These are phyloP conservation scores for Enteromius radiatus DNA, from an alignment of 2,797 vertebrate species.

Conservation along the genomic window DNA sequence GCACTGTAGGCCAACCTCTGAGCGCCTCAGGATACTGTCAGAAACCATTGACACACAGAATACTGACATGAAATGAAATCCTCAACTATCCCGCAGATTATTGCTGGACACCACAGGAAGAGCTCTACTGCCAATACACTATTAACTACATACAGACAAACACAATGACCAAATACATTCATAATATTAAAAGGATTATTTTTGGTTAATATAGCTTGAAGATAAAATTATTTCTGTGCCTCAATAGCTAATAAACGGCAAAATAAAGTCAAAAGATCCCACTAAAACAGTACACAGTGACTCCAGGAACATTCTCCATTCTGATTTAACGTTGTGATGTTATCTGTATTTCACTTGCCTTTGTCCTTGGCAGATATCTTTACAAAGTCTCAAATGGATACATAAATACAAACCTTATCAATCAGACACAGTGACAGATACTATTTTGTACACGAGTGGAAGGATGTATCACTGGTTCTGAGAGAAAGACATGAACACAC, in stretches of 20 bases:
- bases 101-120: slow-evolving; percentile 3
- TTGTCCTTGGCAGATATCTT: neutral
- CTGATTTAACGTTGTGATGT: neutral
- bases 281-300: neutral
- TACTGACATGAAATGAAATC: slow-evolving; percentile 7
- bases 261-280: no score
- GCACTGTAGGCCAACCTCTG: slow-evolving; percentile 20
- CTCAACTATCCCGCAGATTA: slow-evolving; percentile 7
- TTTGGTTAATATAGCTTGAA: neutral
- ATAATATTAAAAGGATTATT: neutral
- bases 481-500: slow-evolving; percentile 41
- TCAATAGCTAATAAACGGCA: neutral
- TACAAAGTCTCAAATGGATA: neutral
- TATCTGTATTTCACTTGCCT: neutral
- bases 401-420: slow-evolving; percentile 11
- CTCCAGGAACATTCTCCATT: neutral
- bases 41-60: neutral
- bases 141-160: slow-evolving; percentile 14
- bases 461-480: slow-evolving; percentile 29
- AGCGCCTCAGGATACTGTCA: slow-evolving; percentile 24
- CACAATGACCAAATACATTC: neutral
- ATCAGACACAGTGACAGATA: slow-evolving; percentile 10
- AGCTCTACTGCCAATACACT: neutral
- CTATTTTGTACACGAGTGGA: slow-evolving; percentile 16
- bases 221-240: neutral